Conservation (phyloP, 2,113 vertebrate genomes). For the Barnardius zonarius region DNA sequence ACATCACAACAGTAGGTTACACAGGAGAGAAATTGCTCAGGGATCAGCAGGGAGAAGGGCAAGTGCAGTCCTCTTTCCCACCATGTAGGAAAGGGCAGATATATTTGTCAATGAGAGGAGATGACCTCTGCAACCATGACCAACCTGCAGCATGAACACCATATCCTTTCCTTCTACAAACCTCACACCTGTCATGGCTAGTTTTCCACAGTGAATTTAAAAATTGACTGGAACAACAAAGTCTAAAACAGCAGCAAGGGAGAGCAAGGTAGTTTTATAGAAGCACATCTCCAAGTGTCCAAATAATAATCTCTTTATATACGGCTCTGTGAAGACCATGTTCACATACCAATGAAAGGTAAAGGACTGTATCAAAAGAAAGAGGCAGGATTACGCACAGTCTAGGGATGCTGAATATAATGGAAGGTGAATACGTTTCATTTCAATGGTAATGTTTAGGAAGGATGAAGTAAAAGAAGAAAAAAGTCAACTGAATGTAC, state of each 20-base stretch:
- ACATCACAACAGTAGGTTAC: background rate
- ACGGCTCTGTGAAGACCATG: background rate
- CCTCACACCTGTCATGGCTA: background rate
- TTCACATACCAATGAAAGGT: background rate
- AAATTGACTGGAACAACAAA: background rate
- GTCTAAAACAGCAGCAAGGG: background rate
- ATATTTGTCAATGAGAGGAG: background rate
- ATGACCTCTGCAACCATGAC: background rate
- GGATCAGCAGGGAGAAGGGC: background rate
- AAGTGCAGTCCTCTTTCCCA: background rate
- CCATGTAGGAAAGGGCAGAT: accelerated
- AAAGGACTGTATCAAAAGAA: background rate
- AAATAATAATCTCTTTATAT: background rate
- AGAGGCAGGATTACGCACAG: background rate
- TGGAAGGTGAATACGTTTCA: background rate
- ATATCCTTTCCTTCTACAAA: background rate
- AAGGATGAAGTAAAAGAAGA: background rate
- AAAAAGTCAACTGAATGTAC: background rate
- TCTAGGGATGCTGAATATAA: background rate
- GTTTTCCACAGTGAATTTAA: background rate
- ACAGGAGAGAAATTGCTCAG: background rate
- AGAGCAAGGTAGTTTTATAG: background rate
- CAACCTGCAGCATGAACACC: background rate
- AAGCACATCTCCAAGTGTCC: accelerated
- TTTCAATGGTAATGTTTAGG: background rate